phyloP scores from a whole-genome alignment of 64 coral and sea anemone species.

The Stichodactyla mertensii region DNA sequence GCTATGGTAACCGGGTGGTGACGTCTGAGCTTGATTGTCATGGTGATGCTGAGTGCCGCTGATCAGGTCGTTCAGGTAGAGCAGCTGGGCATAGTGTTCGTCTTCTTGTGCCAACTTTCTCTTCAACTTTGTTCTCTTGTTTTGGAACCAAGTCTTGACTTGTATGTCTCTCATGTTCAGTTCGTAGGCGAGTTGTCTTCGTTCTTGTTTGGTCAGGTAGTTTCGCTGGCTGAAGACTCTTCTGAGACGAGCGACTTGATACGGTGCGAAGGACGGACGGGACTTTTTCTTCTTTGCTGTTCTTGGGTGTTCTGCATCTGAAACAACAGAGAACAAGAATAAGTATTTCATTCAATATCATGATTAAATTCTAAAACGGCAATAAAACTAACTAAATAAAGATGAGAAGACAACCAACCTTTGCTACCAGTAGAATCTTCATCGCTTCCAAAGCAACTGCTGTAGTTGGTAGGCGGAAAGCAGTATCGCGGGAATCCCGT shows the following conservation, averaged over 20 bases:
- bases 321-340: neutral
- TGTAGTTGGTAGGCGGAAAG: neutral
- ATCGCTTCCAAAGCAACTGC: neutral
- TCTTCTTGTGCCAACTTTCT: conserved; percentile 13
- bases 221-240: conserved; percentile 17
- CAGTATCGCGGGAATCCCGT: conserved; percentile 3
- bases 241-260: conserved; percentile 12
- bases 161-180: conserved; percentile 51
- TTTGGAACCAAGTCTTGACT: conserved; percentile 61
- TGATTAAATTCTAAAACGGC: neutral
- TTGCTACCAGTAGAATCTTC: neutral
- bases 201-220: conserved; percentile 28
- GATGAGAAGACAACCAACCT: neutral
- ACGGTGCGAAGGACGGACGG: conserved; percentile 16
- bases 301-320: neutral
- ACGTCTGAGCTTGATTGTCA: neutral
- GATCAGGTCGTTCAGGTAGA: conserved; percentile 17
- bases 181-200: neutral
- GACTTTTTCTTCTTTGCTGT: neutral
- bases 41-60: neutral
- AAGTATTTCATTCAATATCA: neutral
- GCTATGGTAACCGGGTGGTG: neutral
- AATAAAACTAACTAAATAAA: neutral
- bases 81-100: conserved; percentile 20
- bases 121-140: conserved; percentile 48